Base-by-base conservation (phyloP, 2,888 invertebrate genomes). In the Cantharis nigra region DNA sequence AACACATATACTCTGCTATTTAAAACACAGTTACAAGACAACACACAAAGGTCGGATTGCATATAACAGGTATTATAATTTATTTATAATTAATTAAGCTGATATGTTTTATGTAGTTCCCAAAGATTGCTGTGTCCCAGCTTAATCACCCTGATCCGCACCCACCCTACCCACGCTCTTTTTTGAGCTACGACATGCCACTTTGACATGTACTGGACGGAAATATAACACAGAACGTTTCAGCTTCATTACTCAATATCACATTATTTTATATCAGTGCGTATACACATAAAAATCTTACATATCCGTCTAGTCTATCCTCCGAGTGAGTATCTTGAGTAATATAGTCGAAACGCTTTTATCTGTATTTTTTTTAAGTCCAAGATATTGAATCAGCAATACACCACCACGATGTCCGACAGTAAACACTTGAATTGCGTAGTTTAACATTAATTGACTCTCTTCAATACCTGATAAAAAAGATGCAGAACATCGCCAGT, bases 91-190 rank as follows among this genome's bases (percentile, higher is more conserved):
- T 49, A 49, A 49, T 91, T 92, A 92, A 91, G 92, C 91, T 92
- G 92, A 92, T 92, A 92, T 92, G 92, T 92, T 91, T 88, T 91
- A 91, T 91, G 92, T 92, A 92, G 92, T 92, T 91, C 92, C 89
- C 92, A 90, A 91, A 87, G 86, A 87, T 86, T 85, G 87, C 88
- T 85, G 85, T 81, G 82, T 75, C 80, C 85, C 85, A 86, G 85
- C 85, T 82, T 85, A 83, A 85, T 86, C 86, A 87, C 87, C 86
- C 86, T 87, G 87, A 87, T 86, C 86, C 86, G 86, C 88, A 88
- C 88, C 87, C 88, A 87, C 87, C 88, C 87, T 86, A 87, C 87
- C 86, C 85, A 86, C 85, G 85, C 84, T 85, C 84, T 86, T 86
- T 33, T 85, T 88, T 87, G 88, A 88, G 88, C 88, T 88, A 85